A percentile compares a stretch with the other conserved stretches of the same genome.
Evolutionary conservation across 1,140 invertebrate genomes (phyloP).

Genomic region (Anoplophora glabripennis): DNA sequence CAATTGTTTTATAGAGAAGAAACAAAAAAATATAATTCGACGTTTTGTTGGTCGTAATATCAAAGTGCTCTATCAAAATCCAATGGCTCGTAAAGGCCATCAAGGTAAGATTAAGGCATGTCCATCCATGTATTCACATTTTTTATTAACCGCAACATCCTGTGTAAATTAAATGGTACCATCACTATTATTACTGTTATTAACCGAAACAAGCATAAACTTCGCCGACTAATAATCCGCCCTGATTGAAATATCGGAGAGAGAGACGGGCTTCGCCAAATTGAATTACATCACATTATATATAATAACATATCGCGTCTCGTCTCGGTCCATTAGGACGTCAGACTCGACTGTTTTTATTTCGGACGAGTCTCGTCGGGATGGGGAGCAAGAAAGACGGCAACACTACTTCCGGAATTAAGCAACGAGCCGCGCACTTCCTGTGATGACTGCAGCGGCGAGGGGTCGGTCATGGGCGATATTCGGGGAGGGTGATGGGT

Average conservation of each 20-base stretch:
- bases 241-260: background rate
- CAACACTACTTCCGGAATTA: conserved; percentile 37
- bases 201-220: background rate
- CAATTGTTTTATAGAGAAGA: too few species aligned
- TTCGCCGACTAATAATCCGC: background rate
- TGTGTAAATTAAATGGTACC: too few species aligned
- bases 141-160: too few species aligned
- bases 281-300: conserved; percentile 13
- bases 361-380: background rate
- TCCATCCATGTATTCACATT: too few species aligned
- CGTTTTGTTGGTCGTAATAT: too few species aligned
- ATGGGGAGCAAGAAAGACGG: conserved; percentile 26
- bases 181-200: background rate
- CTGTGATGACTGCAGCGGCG: conserved; percentile 25
- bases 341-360: conserved; percentile 23
- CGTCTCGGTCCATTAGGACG: conserved; percentile 19
- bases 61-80: too few species aligned
- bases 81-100: too few species aligned
- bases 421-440: conserved; percentile 36
- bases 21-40: too few species aligned
- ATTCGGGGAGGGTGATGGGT: too few species aligned
- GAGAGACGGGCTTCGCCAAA: too few species aligned
- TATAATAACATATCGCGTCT: conserved; percentile 27
- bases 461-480: background rate
- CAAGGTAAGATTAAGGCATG: too few species aligned